These are phyloP conservation scores for Betta splendens DNA, from an alignment of 2,797 vertebrate genomes.

Conservation along the genomic window DNA sequence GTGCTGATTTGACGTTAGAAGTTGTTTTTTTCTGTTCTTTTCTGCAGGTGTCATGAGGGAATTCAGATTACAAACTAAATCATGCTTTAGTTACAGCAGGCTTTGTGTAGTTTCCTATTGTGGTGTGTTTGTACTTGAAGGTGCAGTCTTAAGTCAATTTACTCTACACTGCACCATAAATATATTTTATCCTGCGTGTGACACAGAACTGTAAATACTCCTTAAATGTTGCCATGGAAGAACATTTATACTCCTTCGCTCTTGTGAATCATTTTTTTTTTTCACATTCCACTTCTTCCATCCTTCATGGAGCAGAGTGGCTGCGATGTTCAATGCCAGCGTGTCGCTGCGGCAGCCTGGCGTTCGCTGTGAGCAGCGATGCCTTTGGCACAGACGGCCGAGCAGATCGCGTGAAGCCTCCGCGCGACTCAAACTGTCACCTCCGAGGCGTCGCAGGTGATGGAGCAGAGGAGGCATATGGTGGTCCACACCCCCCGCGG, in stretches of 20 bases:
- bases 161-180: conserved; percentile 1
- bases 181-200: conserved; percentile 9
- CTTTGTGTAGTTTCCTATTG: background rate
- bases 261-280: conserved; percentile 7
- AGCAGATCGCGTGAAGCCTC: background rate
- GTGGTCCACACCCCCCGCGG: conserved; percentile 1
- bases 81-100: background rate
- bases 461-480: conserved; percentile 1
- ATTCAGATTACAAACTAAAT: background rate
- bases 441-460: conserved; percentile 20
- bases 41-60: background rate
- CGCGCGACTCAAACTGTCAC: conserved; percentile 12
- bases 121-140: conserved; percentile 3
- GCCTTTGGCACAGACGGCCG: background rate
- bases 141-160: conserved; percentile 3
- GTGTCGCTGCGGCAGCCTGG: background rate
- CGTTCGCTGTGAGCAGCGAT: background rate
- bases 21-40: no score
- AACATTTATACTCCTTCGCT: conserved; percentile 9
- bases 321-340: background rate
- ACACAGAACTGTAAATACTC: conserved; percentile 21
- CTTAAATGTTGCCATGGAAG: conserved; percentile 4
- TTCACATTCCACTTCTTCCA: background rate
- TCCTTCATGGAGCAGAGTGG: background rate
- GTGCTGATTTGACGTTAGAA: no score